phyloP scores from a whole-genome alignment of 1,140 invertebrate species.

The Drosophila bocki region DNA sequence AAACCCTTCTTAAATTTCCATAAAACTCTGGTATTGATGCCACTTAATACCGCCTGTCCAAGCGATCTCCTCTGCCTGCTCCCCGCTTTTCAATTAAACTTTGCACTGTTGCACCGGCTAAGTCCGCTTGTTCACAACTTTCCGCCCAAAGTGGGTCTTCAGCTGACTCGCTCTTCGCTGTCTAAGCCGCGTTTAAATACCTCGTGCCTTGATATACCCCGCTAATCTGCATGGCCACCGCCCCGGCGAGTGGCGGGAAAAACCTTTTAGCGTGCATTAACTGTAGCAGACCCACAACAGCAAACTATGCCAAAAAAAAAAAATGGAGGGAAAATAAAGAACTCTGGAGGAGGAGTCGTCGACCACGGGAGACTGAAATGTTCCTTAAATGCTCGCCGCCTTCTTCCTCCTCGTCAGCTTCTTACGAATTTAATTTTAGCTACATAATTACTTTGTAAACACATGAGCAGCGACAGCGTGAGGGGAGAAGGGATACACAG shows the following conservation, averaged over 20 bases:
- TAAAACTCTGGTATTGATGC: constrained; percentile 60
- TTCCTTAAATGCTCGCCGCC: constrained; percentile 71
- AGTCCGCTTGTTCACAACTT: constrained; percentile 73
- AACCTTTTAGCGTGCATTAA: constrained; percentile 81
- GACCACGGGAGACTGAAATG: constrained; percentile 38
- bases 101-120: constrained; percentile 73
- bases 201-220: constrained; percentile 61
- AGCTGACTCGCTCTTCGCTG: constrained; percentile 27
- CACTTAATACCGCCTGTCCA: constrained; percentile 55
- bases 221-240: constrained; percentile 72
- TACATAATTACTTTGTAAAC: constrained; percentile 84
- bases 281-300: constrained; percentile 36
- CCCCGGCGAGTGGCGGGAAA: constrained; percentile 43
- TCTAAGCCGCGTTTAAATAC: constrained; percentile 79
- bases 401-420: constrained; percentile 34
- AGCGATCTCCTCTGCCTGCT: not conserved
- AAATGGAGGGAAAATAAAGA: not conserved
- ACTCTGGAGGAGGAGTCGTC: not conserved
- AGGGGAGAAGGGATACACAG: constrained; percentile 4
- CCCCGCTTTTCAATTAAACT: constrained; percentile 69
- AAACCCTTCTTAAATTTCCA: constrained; percentile 63
- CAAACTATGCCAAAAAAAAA: constrained; percentile 57
- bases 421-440: constrained; percentile 84
- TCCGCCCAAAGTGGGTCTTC: constrained; percentile 65
- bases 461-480: constrained; percentile 66